Percentiles rank a stretch among this genome's conserved stretches.
Conservation (phyloP, 2,113 vertebrate species). For the Lamprotornis superbus region DNA sequence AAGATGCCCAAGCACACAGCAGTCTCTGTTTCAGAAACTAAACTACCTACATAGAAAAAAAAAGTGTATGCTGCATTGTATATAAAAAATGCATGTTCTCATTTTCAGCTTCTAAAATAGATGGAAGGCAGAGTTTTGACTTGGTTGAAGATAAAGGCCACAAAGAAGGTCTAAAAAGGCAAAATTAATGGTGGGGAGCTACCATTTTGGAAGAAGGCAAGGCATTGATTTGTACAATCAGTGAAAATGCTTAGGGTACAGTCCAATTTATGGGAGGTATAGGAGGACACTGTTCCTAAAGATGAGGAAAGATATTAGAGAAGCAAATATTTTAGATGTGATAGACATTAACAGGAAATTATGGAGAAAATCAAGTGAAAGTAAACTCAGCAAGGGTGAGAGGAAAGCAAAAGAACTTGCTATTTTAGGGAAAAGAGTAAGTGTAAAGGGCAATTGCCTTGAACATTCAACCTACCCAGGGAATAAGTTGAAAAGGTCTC, state of each 20-base stretch:
- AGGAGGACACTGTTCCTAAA: background rate
- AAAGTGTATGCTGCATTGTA: background rate
- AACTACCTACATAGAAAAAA: background rate
- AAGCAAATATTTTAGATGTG: background rate
- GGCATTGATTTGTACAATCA: background rate
- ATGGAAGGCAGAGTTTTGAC: background rate
- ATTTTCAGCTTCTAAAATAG: background rate
- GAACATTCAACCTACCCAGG: background rate
- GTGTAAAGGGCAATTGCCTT: background rate
- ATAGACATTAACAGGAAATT: background rate
- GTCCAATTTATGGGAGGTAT: background rate
- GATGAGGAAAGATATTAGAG: background rate
- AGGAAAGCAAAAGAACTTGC: background rate
- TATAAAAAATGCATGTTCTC: background rate
- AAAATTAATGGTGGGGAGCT: background rate
- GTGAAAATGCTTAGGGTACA: background rate
- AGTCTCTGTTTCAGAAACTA: background rate
- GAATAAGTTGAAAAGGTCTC: background rate
- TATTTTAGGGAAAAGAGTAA: background rate
- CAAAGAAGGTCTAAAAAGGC: background rate
- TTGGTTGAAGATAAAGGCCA: background rate
- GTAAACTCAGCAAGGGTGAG: background rate
- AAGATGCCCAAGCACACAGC: background rate
- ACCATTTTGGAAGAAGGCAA: background rate
- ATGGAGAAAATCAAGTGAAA: background rate